These are phyloP conservation scores for Dynastes maya DNA, from an alignment of 2,888 invertebrate genomes.

Conservation along the genomic window DNA sequence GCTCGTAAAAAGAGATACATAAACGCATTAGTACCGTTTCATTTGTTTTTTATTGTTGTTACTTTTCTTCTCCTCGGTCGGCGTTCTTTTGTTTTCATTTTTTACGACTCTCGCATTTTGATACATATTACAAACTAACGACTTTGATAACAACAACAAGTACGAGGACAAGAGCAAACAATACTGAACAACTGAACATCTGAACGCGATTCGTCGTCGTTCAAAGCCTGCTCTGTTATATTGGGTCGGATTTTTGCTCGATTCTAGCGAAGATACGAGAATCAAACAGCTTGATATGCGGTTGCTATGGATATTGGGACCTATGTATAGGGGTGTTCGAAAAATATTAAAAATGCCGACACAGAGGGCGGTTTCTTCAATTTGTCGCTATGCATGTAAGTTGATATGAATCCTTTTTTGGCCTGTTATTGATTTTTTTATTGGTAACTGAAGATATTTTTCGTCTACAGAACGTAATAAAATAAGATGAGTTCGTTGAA, in stretches of 20 bases:
- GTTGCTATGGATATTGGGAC: constrained; percentile 12
- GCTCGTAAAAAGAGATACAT: not conserved
- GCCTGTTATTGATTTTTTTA: not conserved
- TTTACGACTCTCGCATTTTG: not conserved
- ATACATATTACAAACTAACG: not conserved
- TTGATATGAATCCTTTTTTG: not conserved
- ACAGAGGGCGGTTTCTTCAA: not conserved
- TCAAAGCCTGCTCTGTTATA: not conserved
- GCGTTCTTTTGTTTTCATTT: constrained; percentile 14
- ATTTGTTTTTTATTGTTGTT: constrained; percentile 17
- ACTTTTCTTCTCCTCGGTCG: not conserved
- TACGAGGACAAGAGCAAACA: too few species aligned
- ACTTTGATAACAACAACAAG: not conserved
- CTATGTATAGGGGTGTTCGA: not conserved
- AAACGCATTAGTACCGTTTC: constrained; percentile 26
- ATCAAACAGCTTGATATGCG: constrained; percentile 9
- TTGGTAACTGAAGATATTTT: too few species aligned
- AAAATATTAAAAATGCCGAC: constrained; percentile 17
- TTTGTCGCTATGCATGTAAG: not conserved
- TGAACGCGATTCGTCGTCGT: too few species aligned
- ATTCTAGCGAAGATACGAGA: not conserved
- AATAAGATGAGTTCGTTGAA: too few species aligned
- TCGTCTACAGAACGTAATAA: too few species aligned
- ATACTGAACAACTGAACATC: too few species aligned
- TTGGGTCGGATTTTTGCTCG: not conserved